Conservation (phyloP, 2,888 invertebrate species). For the Oasisia sp. region DNA sequence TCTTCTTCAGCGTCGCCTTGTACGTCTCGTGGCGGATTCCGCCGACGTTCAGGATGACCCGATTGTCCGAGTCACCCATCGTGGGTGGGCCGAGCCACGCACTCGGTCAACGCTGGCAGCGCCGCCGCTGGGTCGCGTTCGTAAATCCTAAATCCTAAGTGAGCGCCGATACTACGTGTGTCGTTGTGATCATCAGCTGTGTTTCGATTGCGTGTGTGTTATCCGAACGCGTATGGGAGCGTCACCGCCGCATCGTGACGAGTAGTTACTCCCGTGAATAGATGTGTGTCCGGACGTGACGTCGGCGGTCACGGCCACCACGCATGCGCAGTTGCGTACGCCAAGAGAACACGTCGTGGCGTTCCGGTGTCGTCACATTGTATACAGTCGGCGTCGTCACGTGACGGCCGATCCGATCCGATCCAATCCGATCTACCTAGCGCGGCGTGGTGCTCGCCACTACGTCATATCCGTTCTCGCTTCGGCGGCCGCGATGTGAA, state of each 20-base stretch:
- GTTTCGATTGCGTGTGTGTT: not conserved
- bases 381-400: not conserved
- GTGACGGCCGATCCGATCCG: not conserved
- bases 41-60: constrained; percentile 97
- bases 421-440: not conserved
- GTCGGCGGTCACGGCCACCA: not conserved
- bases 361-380: not conserved
- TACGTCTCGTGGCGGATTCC: constrained; percentile 90
- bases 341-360: not conserved
- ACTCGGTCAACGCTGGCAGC: not conserved
- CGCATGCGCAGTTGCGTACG: not conserved
- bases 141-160: not conserved
- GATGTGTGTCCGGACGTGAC: not conserved
- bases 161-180: not conserved
- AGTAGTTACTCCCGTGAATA: not conserved
- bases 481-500: not conserved
- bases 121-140: not conserved
- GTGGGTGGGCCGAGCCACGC: not conserved
- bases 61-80: constrained; percentile 77
- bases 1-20: constrained; percentile 87
- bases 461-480: not conserved
- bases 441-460: not conserved
- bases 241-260: not conserved
- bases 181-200: not conserved
- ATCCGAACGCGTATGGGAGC: not conserved